phyloP scores from a whole-genome alignment of 2,888 invertebrate species.

The Fragum whitleyi region DNA sequence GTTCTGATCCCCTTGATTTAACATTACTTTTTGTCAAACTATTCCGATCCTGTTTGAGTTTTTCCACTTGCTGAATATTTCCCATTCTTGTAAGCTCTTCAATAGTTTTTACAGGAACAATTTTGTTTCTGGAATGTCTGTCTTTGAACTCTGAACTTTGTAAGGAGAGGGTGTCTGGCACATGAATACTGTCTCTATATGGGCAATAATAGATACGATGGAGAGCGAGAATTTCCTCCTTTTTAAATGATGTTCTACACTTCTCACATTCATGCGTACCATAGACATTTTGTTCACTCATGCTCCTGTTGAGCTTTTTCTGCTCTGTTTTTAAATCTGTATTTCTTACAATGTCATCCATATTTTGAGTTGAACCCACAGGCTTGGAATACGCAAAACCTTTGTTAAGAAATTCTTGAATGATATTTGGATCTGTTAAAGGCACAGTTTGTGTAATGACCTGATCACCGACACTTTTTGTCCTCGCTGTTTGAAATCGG shows the following conservation, averaged over 20 bases:
- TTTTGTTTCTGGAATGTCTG: neutral
- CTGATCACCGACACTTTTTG: slow-evolving; percentile 38
- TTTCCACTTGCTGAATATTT: neutral
- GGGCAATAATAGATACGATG: slow-evolving; percentile 92
- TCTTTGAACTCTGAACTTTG: slow-evolving; percentile 12
- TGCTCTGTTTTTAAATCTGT: neutral
- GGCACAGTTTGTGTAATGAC: slow-evolving; percentile 85
- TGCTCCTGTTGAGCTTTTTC: neutral
- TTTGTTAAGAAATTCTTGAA: slow-evolving; percentile 92
- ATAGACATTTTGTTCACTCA: slow-evolving; percentile 14
- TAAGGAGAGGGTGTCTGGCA: neutral
- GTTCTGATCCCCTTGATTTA: neutral
- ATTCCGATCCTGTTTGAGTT: neutral
- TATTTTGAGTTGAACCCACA: neutral
- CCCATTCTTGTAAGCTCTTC: neutral
- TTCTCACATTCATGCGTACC: slow-evolving; percentile 88
- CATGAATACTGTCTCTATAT: slow-evolving; percentile 15
- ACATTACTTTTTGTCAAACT: too few species aligned
- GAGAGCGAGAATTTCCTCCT: slow-evolving; percentile 92
- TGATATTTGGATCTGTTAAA: slow-evolving; percentile 87
- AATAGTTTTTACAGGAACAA: neutral
- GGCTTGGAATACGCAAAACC: slow-evolving; percentile 27
- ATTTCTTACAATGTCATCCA: too few species aligned
- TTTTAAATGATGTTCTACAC: slow-evolving; percentile 92
- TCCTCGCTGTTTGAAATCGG: slow-evolving; percentile 43